Evolutionary conservation across 2,888 invertebrate species (phyloP).

Genomic region (Philopedon plagiatum): DNA sequence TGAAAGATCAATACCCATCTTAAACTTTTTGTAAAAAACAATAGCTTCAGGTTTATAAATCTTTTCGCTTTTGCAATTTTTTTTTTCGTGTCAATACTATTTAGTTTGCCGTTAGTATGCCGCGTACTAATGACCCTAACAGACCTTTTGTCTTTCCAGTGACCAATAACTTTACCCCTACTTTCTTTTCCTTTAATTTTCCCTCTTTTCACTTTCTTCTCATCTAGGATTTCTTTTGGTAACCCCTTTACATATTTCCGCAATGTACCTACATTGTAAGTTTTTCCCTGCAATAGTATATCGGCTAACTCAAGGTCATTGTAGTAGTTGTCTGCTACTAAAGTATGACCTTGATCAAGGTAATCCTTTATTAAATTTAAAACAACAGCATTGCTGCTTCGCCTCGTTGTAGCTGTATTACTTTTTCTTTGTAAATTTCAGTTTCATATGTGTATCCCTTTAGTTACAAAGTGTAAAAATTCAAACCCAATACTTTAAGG

Average conservation of each 20-base stretch:
- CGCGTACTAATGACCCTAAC: slow-evolving; percentile 18
- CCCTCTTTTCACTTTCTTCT: slow-evolving; percentile 27
- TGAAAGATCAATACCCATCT: slow-evolving; percentile 16
- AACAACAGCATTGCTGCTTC: slow-evolving; percentile 20
- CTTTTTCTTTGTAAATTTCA: slow-evolving; percentile 16
- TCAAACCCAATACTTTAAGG: slow-evolving; percentile 31
- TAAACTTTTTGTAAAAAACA: slow-evolving; percentile 9
- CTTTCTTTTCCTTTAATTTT: slow-evolving; percentile 20
- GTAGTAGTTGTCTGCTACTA: slow-evolving; percentile 37
- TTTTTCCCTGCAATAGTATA: slow-evolving; percentile 25
- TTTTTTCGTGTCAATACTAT: slow-evolving; percentile 1
- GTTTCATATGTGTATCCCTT: slow-evolving; percentile 33
- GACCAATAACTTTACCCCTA: slow-evolving; percentile 6
- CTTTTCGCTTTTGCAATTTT: slow-evolving; percentile 15
- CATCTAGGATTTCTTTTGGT: slow-evolving; percentile 21
- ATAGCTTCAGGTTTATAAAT: slow-evolving; percentile 17
- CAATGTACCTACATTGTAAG: slow-evolving; percentile 38
- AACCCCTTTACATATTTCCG: slow-evolving; percentile 29
- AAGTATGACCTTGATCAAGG: no score
- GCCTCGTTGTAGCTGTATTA: neutral
- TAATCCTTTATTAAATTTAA: slow-evolving; percentile 34
- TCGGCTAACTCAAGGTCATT: slow-evolving; percentile 27
- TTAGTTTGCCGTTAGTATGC: no score
- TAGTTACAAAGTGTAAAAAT: slow-evolving; percentile 34
- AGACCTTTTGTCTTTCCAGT: slow-evolving; percentile 34